Conservation (phyloP, 2,888 invertebrate genomes). For the Mesorhabditis sp. region DNA sequence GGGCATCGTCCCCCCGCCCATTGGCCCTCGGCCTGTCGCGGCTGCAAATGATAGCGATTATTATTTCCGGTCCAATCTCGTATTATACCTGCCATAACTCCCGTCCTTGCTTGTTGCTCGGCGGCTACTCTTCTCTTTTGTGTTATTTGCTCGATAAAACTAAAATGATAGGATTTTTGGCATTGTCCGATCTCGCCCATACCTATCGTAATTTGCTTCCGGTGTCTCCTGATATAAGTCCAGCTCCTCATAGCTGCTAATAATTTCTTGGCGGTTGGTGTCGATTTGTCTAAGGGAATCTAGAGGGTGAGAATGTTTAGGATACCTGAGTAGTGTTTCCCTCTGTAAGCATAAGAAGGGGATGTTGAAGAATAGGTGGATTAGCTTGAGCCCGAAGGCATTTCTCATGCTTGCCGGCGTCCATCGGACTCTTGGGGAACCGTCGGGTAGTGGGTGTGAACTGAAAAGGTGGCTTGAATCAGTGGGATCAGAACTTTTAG, state of each 20-base stretch:
- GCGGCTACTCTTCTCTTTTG: too few species aligned
- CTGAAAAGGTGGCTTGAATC: slow-evolving; percentile 19
- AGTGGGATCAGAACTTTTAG: too few species aligned
- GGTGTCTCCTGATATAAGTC: slow-evolving; percentile 63
- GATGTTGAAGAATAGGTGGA: slow-evolving; percentile 90
- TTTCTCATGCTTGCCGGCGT: slow-evolving; percentile 65
- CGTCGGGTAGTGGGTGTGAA: slow-evolving; percentile 31
- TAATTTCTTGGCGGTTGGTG: slow-evolving; percentile 31
- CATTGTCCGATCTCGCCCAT: too few species aligned
- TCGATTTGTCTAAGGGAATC: slow-evolving; percentile 23
- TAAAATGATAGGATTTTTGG: too few species aligned
- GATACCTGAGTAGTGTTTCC: neutral
- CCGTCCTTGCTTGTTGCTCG: too few species aligned
- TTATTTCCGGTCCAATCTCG: too few species aligned
- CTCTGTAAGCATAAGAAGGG: slow-evolving; percentile 83
- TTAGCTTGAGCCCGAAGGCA: slow-evolving; percentile 83
- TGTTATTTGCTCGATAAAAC: too few species aligned
- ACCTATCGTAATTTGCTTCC: slow-evolving; percentile 63
- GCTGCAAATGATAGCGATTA: slow-evolving; percentile 19
- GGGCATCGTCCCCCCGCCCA: too few species aligned
- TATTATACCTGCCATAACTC: too few species aligned
- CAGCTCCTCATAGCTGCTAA: slow-evolving; percentile 60
- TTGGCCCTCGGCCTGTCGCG: slow-evolving; percentile 19
- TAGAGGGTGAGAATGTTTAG: too few species aligned
- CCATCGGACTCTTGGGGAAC: slow-evolving; percentile 55